phyloP scores from a whole-genome alignment of 2,888 invertebrate species.

The Coelinius sp. region DNA sequence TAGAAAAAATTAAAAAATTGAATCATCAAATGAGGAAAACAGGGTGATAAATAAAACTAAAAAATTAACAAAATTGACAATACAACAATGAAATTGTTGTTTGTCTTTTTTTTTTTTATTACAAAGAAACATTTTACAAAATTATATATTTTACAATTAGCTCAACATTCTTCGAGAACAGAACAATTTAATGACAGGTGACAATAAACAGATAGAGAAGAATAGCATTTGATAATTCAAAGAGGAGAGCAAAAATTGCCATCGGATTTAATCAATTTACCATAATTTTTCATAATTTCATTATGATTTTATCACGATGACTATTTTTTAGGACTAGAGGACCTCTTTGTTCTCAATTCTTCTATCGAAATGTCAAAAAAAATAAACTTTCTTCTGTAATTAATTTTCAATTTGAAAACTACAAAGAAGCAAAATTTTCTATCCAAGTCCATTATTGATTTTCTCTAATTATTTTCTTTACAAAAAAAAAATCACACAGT shows the following conservation, averaged over 20 bases:
- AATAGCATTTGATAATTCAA: neutral
- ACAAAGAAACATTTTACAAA: constrained; percentile 54
- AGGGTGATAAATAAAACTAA: neutral
- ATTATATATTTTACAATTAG: constrained; percentile 2
- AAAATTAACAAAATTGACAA: constrained; percentile 10
- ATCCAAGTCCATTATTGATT: neutral
- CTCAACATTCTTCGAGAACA: neutral
- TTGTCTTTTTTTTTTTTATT: constrained; percentile 63
- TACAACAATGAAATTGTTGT: constrained; percentile 22
- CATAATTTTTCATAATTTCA: neutral
- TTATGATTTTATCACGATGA: constrained; percentile 5
- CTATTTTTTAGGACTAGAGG: constrained; percentile 65
- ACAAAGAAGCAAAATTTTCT: constrained; percentile 1
- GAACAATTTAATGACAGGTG: constrained; percentile 13
- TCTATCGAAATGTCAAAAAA: constrained; percentile 11
- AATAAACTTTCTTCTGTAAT: neutral
- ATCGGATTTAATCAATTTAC: neutral
- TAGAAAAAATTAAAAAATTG: no score
- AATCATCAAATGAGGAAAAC: no score
- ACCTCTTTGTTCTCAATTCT: constrained; percentile 62
- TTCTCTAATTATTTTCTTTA: neutral
- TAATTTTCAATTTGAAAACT: neutral
- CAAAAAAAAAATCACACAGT: neutral
- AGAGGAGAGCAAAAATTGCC: neutral
- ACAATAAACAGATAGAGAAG: neutral